Percentiles rank a stretch among this genome's conserved stretches.
Conservation (phyloP, 1,140 invertebrate species). For the Drosophila fuyamai region DNA sequence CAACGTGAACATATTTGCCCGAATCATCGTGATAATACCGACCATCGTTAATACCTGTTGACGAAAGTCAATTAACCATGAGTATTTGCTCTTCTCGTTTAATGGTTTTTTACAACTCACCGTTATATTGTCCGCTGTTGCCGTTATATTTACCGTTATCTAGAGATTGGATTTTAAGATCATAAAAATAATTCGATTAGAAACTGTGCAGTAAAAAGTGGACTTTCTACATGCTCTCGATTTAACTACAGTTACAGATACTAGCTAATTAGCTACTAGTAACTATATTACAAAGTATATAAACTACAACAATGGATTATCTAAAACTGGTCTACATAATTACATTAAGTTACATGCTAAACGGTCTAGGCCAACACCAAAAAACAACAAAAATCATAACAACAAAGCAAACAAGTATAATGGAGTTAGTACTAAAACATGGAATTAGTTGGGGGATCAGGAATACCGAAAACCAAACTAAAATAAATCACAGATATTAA, state of each 20-base stretch:
- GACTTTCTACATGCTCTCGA: conserved; percentile 14
- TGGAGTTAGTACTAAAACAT: conserved; percentile 38
- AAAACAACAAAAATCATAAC: conserved; percentile 37
- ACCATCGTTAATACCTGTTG: conserved; percentile 74
- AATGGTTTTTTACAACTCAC: conserved; percentile 45
- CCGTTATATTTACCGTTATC: conserved; percentile 74
- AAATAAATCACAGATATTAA: conserved; percentile 29
- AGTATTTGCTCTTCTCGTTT: not conserved
- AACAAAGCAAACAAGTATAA: conserved; percentile 47
- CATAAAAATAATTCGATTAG: conserved; percentile 57
- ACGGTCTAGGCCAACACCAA: conserved; percentile 36
- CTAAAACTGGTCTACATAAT: conserved; percentile 28
- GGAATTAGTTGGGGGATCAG: conserved; percentile 24
- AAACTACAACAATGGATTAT: conserved; percentile 17
- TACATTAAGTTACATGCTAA: conserved; percentile 27
- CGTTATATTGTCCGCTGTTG: conserved; percentile 65
- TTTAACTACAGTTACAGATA: conserved; percentile 53
- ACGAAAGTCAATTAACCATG: not conserved
- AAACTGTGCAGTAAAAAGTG: conserved; percentile 26
- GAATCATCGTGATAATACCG: conserved; percentile 86
- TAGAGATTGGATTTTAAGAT: conserved; percentile 44
- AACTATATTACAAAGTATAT: conserved; percentile 27
- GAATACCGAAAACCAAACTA: conserved; percentile 23
- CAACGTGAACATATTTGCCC: conserved; percentile 85
- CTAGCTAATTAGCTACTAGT: conserved; percentile 57